Evolutionary conservation across 2,113 vertebrate species (phyloP).

Genomic region (Albula glossodonta): DNA sequence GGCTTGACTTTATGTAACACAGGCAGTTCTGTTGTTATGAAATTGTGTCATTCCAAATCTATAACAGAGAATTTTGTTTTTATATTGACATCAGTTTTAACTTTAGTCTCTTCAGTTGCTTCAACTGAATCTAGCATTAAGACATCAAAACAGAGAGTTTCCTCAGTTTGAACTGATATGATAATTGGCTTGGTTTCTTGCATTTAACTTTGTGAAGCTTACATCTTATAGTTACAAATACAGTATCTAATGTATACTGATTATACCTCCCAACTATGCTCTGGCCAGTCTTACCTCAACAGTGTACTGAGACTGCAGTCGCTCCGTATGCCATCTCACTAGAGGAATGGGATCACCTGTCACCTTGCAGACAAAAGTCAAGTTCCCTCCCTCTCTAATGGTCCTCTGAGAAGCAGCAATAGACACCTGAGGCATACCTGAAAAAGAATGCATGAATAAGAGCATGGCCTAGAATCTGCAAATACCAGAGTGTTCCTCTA

Average conservation of each 20-base stretch:
- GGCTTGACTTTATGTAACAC: background rate
- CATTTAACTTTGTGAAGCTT: background rate
- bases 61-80: too few species aligned
- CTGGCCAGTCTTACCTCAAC: conserved; percentile 55
- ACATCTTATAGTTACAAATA: background rate
- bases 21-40: background rate
- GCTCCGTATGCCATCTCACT: conserved; percentile 63
- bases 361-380: conserved; percentile 70
- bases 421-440: conserved; percentile 67
- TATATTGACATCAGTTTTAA: too few species aligned
- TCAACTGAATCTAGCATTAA: background rate
- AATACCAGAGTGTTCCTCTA: background rate
- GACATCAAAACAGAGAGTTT: background rate
- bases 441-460: conserved; percentile 22
- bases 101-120: too few species aligned
- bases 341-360: conserved; percentile 65
- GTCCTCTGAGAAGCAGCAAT: conserved; percentile 49
- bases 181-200: background rate
- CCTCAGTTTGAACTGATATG: background rate
- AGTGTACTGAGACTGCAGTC: conserved; percentile 51
- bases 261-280: background rate
- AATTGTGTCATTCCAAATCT: background rate
- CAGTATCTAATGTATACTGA: background rate
- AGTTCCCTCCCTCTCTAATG: conserved; percentile 65
- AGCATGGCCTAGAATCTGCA: background rate